A percentile compares a stretch with the other conserved stretches of the same genome.
phyloP scores from a whole-genome alignment of 2,797 vertebrate species.

The Knipowitschia caucasica region DNA sequence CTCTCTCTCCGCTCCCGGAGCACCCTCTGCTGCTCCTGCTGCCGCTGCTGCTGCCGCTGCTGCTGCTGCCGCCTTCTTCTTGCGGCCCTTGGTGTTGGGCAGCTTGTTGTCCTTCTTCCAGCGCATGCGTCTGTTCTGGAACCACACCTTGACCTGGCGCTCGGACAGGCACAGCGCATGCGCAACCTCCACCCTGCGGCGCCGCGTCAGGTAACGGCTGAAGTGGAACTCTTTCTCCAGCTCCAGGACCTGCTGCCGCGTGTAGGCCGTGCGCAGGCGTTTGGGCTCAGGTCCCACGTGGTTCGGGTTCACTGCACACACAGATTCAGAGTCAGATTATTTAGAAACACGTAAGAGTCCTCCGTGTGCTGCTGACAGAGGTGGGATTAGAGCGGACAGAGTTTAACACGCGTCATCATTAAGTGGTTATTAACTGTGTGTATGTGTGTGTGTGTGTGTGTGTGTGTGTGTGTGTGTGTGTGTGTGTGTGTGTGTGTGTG shows the following conservation, averaged over 20 bases:
- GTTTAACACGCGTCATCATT: too few relatives aligned
- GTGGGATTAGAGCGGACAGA: too few relatives aligned
- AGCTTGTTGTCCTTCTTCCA: conserved; percentile 98
- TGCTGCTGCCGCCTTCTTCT: conserved; percentile 40
- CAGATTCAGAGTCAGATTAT: too few relatives aligned
- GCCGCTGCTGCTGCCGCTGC: conserved; percentile 7
- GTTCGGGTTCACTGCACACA: conserved; percentile 84
- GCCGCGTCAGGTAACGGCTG: conserved; percentile 92
- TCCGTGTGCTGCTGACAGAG: too few relatives aligned
- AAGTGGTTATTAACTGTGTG: too few relatives aligned
- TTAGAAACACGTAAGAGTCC: too few relatives aligned
- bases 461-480: too few relatives aligned
- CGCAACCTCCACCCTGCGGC: conserved; percentile 92
- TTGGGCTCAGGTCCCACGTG: conserved; percentile 88
- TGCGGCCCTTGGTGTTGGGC: conserved; percentile 79
- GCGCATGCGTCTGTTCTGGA: conserved; percentile 97
- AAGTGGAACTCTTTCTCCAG: conserved; percentile 97
- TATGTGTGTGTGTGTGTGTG: too few relatives aligned
- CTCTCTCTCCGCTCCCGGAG: conserved; percentile 23
- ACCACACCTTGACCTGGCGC: conserved; percentile 98
- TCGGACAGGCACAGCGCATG: conserved; percentile 88
- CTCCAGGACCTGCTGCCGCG: conserved; percentile 93
- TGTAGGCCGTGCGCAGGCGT: conserved; percentile 94
- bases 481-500: too few relatives aligned
- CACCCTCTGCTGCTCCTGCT: conserved; percentile 24